Evolutionary conservation across 2,797 vertebrate species (phyloP).

Genomic region (Sebastes iracundus): DNA sequence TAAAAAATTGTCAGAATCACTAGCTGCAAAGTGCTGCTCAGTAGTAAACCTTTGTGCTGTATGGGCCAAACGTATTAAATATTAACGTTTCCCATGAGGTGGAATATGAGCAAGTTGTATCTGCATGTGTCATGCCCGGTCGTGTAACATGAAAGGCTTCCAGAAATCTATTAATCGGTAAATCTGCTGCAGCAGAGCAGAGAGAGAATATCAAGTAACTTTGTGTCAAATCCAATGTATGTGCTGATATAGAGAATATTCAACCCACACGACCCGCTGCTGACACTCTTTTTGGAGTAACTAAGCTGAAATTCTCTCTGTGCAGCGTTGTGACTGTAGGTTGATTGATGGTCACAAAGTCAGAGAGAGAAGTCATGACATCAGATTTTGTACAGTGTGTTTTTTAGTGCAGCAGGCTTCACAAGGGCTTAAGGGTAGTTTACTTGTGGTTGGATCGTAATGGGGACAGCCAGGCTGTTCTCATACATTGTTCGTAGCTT

Average conservation of each 20-base stretch:
- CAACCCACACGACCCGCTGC: constrained; percentile 7
- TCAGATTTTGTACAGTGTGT: constrained; percentile 41
- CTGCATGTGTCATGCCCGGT: constrained; percentile 22
- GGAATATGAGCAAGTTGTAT: constrained; percentile 55
- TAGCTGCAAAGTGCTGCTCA: constrained; percentile 7
- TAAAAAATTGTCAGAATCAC: constrained; percentile 1
- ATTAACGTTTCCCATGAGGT: constrained; percentile 58
- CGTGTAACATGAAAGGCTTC: constrained; percentile 44
- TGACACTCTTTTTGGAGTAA: constrained; percentile 16
- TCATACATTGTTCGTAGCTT: neutral
- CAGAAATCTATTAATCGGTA: constrained; percentile 59
- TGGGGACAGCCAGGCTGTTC: neutral
- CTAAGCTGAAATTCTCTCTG: constrained; percentile 12
- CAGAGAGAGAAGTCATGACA: constrained; percentile 58
- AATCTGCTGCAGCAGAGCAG: constrained; percentile 45
- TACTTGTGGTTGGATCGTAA: neutral
- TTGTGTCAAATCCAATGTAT: constrained; percentile 30
- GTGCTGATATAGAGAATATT: constrained; percentile 30
- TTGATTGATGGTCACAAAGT: constrained; percentile 58
- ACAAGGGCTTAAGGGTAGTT: constrained; percentile 4
- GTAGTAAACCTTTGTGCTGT: constrained; percentile 10
- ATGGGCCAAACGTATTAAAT: constrained; percentile 41
- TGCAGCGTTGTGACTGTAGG: neutral
- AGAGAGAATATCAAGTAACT: constrained; percentile 44
- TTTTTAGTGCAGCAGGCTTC: constrained; percentile 29